A percentile compares a stretch with the other conserved stretches of the same genome.
Evolutionary conservation across 2,888 invertebrate species (phyloP).

Genomic region (Euzophera pinguis): DNA sequence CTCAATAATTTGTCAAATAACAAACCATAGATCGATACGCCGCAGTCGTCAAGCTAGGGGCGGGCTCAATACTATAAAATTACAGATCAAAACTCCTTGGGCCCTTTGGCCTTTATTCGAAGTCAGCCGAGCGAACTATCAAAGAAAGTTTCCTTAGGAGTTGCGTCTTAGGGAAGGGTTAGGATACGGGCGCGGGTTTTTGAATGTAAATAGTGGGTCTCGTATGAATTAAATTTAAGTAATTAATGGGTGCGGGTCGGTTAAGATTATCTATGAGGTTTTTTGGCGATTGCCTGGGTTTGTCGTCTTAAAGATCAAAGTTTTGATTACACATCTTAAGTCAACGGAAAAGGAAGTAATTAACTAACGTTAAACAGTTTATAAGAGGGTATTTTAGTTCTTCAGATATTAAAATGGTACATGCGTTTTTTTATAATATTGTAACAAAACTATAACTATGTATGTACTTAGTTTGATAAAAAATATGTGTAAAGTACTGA

Average conservation of each 20-base stretch:
- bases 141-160: constrained; percentile 77
- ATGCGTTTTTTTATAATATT: too few relatives aligned
- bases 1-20: constrained; percentile 22
- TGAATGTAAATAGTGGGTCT: constrained; percentile 78
- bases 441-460: too few relatives aligned
- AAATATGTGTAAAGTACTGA: too few relatives aligned
- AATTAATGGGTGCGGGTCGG: constrained; percentile 62
- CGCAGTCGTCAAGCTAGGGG: constrained; percentile 64
- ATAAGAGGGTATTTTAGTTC: too few relatives aligned
- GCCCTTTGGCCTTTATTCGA: constrained; percentile 74
- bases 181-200: constrained; percentile 72
- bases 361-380: too few relatives aligned
- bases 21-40: constrained; percentile 69
- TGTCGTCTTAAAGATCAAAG: neutral
- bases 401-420: too few relatives aligned
- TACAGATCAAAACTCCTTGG: constrained; percentile 78
- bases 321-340: neutral
- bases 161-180: constrained; percentile 77
- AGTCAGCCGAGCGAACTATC: constrained; percentile 76
- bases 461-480: too few relatives aligned
- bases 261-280: constrained; percentile 19
- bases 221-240: constrained; percentile 79
- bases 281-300: neutral
- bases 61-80: constrained; percentile 76
- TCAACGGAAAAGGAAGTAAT: too few relatives aligned